Evolutionary conservation across 2,888 invertebrate genomes (phyloP), one percentile per base, ranked within the genome.

Genomic region (Ferdinandea cuprea): DNA sequence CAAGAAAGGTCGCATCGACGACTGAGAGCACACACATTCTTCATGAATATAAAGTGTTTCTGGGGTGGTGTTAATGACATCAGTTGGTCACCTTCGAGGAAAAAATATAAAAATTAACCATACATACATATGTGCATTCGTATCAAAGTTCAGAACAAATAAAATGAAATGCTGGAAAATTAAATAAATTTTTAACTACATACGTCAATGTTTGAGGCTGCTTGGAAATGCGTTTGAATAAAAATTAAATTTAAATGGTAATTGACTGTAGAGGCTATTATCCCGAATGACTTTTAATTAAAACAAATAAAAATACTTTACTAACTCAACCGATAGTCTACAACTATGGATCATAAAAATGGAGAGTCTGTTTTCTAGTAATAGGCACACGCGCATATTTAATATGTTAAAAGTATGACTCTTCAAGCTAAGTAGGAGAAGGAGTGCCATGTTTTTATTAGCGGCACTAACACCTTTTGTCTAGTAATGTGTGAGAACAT

Each of bases 31-130:
- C 30, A 32, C 50, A 59, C n/a, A n/a, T n/a, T n/a, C n/a, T 58
- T 72, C 72, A 78, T 78, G 65, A 78, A 72, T 66, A 72, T 58
- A 37, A 59, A 77, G 30, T 15, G 37, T n/a, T 61, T 15, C 44
- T 17, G 17, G 37, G 52, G 59, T 72, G 52, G 59, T 72, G 72
- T 54, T 73, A 61, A 79, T 48, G 66, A 59, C 65, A 32, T 54
- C 37, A 48, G 37, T 11, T 52, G 65, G 69, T 48, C 56, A 54
- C 15, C 15, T 30, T 13, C 17, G 25, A 48, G 42, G 32, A 30
- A 40, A 15, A 44, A 25, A n/a, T n/a, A n/a, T n/a, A n/a, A 11
- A 59, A 28, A 25, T 42, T 13, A 15, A 15, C 35, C 15, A 56
- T 19, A 25, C 8, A 25, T 13, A 25, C n/a, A n/a, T n/a, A 48